Percentiles rank a stretch among this genome's conserved stretches.
Evolutionary conservation across 2,113 vertebrate genomes (phyloP).

Genomic region (Microtus ochrogaster): DNA sequence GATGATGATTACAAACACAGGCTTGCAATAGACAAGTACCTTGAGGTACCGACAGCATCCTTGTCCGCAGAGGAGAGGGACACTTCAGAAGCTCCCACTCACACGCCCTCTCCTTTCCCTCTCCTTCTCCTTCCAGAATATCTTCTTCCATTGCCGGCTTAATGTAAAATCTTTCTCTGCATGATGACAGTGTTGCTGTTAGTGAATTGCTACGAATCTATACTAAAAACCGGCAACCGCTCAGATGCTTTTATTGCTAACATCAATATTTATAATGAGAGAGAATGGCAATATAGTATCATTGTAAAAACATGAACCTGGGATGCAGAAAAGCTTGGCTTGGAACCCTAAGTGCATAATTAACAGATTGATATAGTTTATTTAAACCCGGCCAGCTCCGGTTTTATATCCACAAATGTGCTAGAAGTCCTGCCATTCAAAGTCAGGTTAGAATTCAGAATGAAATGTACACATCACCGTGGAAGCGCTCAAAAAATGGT

Average conservation of each 20-base stretch:
- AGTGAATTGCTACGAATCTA: background rate
- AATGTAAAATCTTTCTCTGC: constrained; percentile 2
- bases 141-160: constrained; percentile 59
- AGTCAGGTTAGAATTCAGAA: background rate
- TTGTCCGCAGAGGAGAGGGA: background rate
- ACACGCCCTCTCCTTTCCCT: background rate
- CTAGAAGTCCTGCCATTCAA: background rate
- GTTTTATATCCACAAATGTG: background rate
- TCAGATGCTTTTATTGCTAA: background rate
- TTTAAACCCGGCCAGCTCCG: background rate
- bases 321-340: background rate
- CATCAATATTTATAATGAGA: background rate
- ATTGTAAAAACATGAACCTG: background rate
- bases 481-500: background rate
- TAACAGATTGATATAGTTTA: background rate
- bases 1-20: constrained; percentile 52
- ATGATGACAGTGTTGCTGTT: background rate
- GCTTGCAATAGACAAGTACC: background rate
- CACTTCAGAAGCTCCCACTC: background rate
- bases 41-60: background rate
- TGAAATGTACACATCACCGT: background rate
- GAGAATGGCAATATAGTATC: background rate
- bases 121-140: constrained; percentile 42
- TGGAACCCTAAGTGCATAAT: background rate
- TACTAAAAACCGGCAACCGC: background rate